Conservation (phyloP, 2,797 vertebrate species). For the Pseudocheirus occidentalis region DNA sequence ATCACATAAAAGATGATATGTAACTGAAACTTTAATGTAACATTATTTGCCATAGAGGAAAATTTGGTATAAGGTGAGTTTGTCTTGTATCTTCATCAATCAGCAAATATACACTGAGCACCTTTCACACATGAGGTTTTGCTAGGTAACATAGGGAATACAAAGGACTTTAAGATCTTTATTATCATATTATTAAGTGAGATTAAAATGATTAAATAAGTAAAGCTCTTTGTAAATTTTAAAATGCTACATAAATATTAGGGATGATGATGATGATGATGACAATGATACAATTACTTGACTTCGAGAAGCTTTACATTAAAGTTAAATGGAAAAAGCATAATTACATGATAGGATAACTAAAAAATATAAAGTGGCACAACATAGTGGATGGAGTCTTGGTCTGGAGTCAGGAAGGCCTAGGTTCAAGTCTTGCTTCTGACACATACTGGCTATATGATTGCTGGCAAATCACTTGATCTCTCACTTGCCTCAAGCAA, state of each 20-base stretch:
- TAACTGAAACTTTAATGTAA: constrained; percentile 15
- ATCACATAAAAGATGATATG: constrained; percentile 3
- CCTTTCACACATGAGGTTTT: constrained; percentile 47
- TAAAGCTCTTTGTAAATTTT: neutral
- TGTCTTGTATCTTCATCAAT: neutral
- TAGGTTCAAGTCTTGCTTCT: neutral
- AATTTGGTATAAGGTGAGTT: neutral
- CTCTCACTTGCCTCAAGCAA: neutral
- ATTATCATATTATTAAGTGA: constrained; percentile 1
- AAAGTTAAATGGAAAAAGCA: neutral
- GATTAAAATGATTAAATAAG: neutral
- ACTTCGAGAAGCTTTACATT: neutral
- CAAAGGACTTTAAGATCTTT: constrained; percentile 12
- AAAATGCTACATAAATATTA: neutral
- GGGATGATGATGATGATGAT: neutral
- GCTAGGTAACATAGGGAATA: constrained; percentile 25
- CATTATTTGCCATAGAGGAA: neutral
- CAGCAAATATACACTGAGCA: neutral
- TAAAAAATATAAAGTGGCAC: neutral
- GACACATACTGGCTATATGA: neutral
- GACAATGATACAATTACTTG: neutral
- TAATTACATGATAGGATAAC: neutral
- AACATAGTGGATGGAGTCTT: neutral
- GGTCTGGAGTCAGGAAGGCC: neutral
- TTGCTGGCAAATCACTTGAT: neutral